Base-by-base conservation (phyloP, 2,113 vertebrate genomes). In the Festucalex cinctus region DNA sequence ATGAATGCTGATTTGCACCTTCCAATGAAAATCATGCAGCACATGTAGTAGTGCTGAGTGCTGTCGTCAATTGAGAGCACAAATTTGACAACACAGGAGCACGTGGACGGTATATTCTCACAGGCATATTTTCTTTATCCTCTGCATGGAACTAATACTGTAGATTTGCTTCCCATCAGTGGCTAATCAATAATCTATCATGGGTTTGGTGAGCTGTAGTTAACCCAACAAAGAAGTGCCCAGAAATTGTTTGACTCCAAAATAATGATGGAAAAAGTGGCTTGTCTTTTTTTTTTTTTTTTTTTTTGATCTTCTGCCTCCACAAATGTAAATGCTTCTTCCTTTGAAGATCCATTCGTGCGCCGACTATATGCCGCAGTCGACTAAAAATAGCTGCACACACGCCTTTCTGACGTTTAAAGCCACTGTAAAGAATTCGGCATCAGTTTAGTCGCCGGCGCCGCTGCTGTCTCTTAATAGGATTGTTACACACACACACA, bases 1-100 rank as follows among this genome's bases (percentile, higher is more conserved):
- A 69, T 73, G 71, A 77, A 70, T 56, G 80, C 67, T 75, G 46
- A 37, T 68, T 66, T 41, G 64, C 74, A 79, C 48, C 61, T 49
- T 58, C 51, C 32, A 32, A 77, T 80, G 65, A 82, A 84, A 36
- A 59, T 37, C 32, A 10, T 1, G 48, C 20, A 1, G 44, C 28
- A 32, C 28, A 32, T 32, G 28, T 32, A 32, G 28, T 32, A 4
- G 28, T 32, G 28, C 2, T 32, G 28, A 32, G 28, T 32, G 28
- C 9, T 13, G 12, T 41, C 13, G 12, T 3, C 39, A 13, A 12
- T 41, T 41, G 39, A 12, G 9, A 41, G 39, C 13, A 13, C 39
- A 13, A 41, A 41, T 41, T 41, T 41, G 39, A 41, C 39, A 41
- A 41, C 39, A 41, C 9, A 3, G 39, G 3, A 41, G 12, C 12